Evolutionary conservation across 2,888 invertebrate species (phyloP), one percentile per base, ranked within the genome.

Genomic region (Anticlea derivata): DNA sequence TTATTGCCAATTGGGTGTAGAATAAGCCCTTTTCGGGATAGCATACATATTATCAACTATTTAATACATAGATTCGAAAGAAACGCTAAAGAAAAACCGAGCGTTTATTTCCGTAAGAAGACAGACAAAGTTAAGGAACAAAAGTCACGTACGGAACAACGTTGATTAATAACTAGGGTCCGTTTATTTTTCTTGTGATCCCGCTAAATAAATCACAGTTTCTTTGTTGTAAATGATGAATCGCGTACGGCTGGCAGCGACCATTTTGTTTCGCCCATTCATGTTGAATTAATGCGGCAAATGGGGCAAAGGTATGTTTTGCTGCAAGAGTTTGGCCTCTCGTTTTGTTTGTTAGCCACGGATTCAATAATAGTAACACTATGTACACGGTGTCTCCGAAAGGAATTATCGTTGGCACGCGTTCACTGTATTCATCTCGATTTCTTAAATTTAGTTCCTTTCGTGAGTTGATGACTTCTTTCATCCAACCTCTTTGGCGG

Each of bases 211-310:
- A 55, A 59, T 55, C 55, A 57, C 41, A 35, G 33, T 46, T 45
- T 45, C 35, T 51, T 51, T 51, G 37, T 48, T 34, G 44, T 48
- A 50, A 50, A 61, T 61, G 60, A 61, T 58, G 43, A 51, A 60
- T 62, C 30, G 61, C 53, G 49, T 44, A 29, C 23, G 23, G 26
- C 39, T 30, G 41, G 47, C 31, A 31, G 46, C 24, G 31, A 22
- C 52, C 51, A 51, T 56, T 58, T 55, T 54, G 55, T 59, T 61
- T 52, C 55, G 39, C 53, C 48, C 53, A 48, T 53, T 53, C 48
- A 53, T 44, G 53, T 39, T 53, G 53, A 53, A 49, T 49, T 49
- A 53, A 53, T 53, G 48, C 53, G 48, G 11, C 44, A 53, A 48
- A 48, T 53, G 48, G 39, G 48, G 29, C 53, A 53, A 39, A 48